These are phyloP conservation scores for Philaenus spumarius DNA, from an alignment of 1,140 invertebrate genomes.

Conservation along the genomic window DNA sequence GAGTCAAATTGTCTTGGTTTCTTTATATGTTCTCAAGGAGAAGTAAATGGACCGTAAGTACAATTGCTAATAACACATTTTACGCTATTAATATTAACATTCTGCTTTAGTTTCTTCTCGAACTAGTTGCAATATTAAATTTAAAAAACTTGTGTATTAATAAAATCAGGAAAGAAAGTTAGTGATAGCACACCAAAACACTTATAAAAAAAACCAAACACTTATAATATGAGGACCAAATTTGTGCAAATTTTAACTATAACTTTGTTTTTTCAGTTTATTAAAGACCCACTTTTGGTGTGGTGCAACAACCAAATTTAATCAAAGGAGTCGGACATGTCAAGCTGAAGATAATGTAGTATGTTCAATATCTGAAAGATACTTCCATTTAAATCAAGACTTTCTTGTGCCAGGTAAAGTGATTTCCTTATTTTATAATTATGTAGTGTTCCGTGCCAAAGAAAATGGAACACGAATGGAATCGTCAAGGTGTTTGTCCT, in stretches of 20 bases:
- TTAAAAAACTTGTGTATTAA: no score
- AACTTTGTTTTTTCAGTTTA: constrained; percentile 25
- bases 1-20: constrained; percentile 47
- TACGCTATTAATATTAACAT: no score
- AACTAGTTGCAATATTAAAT: no score
- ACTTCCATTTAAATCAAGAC: constrained; percentile 35
- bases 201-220: no score
- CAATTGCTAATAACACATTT: neutral
- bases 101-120: no score
- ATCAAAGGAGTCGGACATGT: constrained; percentile 38
- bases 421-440: neutral
- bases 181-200: no score
- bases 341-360: constrained; percentile 32
- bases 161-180: no score
- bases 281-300: constrained; percentile 38
- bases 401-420: constrained; percentile 20
- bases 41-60: constrained; percentile 31
- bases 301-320: constrained; percentile 38
- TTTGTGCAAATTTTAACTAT: neutral
- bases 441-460: neutral
- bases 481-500: no score
- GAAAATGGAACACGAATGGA: neutral
- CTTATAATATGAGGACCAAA: no score
- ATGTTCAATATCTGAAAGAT: constrained; percentile 30
- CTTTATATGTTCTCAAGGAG: constrained; percentile 38